phyloP scores from a whole-genome alignment of 2,888 invertebrate genomes.

The Eubasilissa splendida region DNA sequence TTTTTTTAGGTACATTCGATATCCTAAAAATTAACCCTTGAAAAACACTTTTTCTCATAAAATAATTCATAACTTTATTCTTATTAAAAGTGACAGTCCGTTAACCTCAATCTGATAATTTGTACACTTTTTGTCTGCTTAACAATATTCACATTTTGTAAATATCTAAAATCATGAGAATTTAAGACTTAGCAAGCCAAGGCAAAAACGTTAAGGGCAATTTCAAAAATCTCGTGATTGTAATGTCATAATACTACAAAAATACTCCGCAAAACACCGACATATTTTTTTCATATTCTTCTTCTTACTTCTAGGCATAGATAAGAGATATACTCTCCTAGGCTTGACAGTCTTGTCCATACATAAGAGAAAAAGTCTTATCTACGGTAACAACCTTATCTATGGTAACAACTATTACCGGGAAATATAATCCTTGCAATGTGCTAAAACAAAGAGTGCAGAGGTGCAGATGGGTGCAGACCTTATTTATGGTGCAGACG shows the following conservation, averaged over 20 bases:
- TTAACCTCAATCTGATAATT: slow-evolving; percentile 12
- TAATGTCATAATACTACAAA: slow-evolving; percentile 13
- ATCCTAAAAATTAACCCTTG: slow-evolving; percentile 28
- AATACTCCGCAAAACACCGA: background rate
- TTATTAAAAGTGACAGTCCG: slow-evolving; percentile 21
- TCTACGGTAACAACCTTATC: no score
- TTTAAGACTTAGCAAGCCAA: background rate
- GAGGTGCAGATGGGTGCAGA: no score
- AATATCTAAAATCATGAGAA: background rate
- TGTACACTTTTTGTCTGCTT: background rate
- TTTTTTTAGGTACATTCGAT: slow-evolving; percentile 33
- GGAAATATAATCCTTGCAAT: no score
- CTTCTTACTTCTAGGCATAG: no score
- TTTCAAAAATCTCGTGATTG: background rate
- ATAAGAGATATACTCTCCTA: no score
- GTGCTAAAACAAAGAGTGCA: no score
- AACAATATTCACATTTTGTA: background rate
- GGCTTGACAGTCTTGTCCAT: no score
- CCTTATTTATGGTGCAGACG: no score
- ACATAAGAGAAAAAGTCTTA: no score
- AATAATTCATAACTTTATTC: slow-evolving; percentile 36
- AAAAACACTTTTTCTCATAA: slow-evolving; percentile 33
- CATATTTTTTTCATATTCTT: no score
- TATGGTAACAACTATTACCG: no score
- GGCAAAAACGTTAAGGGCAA: background rate